Evolutionary conservation across 2,888 invertebrate genomes (phyloP), one percentile per base, ranked within the genome.

Genomic region (Hypselothyrea guttata): DNA sequence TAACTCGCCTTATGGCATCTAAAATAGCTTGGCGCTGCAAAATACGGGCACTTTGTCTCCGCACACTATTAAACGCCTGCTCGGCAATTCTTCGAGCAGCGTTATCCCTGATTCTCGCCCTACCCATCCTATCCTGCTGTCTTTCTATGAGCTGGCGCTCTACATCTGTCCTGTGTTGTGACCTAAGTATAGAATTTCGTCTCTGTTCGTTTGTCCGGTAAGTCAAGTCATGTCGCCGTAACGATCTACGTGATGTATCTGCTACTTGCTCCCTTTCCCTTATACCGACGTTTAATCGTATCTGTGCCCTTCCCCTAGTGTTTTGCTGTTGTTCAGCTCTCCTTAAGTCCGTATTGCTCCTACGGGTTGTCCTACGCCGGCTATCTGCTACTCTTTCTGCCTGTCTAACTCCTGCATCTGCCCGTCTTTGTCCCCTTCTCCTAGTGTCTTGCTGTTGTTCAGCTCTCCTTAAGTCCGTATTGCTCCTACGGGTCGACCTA

Each of bases 31-130:
- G 41, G 8, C 13, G 41, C 9, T 28, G 9, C 11, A 28, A 13
- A 8, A 41, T 12, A 8, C 41, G 28, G 8, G 41, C 41, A 41
- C 41, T 41, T 30, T 5, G 41, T 5, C 41, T 27, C 3, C 28
- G 28, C 28, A 12, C 41, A 42, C 7, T 42, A 3, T 30, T 15
- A 3, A 30, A 12, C 4, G 28, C 28, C 13, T 30, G 41, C 1
- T 42, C 41, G 28, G 28, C 28, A 42, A 42, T 28, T 15, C 42
- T 15, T 9, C 15, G 1, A 7, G 15, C 15, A 30, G 30, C 3
- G 30, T 42, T 42, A 0, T 15, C 7, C n/a, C 42, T 42, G n/a
- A n/a, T 5, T 16, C 15, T 13, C 3, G 30, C 12, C 15, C 30
- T 30, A 15, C n/a, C 1, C 9, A 30, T 2, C 4, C 30, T 42